Percentiles rank a stretch among this genome's conserved stretches.
Evolutionary conservation across 1,140 invertebrate species (phyloP).

Genomic region (Caenorhabditis tropicalis): DNA sequence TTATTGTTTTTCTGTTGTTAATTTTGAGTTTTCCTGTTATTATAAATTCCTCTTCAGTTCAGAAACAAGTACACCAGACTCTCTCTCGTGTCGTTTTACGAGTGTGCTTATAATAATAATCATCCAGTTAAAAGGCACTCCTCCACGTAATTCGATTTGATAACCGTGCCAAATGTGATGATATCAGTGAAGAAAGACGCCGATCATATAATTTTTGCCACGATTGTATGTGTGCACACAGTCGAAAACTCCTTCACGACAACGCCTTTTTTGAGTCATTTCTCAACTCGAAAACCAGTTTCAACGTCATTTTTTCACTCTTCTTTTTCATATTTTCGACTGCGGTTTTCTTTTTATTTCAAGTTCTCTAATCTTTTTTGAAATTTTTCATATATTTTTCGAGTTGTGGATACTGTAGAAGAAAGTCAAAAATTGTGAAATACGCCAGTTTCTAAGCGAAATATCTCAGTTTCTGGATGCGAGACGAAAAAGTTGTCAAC

Average conservation of each 20-base stretch:
- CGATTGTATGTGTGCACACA: background rate
- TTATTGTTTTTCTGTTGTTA: background rate
- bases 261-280: conserved; percentile 22
- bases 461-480: background rate
- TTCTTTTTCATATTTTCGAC: too few species aligned
- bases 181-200: background rate
- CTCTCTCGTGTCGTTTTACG: conserved; percentile 8
- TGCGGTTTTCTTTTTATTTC: too few species aligned
- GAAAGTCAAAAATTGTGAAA: too few species aligned
- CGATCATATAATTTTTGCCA: conserved; percentile 42
- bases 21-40: background rate
- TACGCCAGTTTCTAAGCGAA: too few species aligned
- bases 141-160: conserved; percentile 41
- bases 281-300: background rate
- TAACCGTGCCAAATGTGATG: background rate
- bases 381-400: too few species aligned
- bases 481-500: too few species aligned
- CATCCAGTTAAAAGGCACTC: conserved; percentile 18
- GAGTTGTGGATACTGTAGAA: too few species aligned
- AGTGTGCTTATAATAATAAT: background rate
- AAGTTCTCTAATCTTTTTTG: too few species aligned
- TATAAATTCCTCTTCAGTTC: background rate
- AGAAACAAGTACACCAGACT: background rate
- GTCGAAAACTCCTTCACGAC: background rate
- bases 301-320: too few species aligned